These are phyloP conservation scores for Oncorhynchus masou DNA, from an alignment of 2,113 vertebrate species.

Conservation along the genomic window DNA sequence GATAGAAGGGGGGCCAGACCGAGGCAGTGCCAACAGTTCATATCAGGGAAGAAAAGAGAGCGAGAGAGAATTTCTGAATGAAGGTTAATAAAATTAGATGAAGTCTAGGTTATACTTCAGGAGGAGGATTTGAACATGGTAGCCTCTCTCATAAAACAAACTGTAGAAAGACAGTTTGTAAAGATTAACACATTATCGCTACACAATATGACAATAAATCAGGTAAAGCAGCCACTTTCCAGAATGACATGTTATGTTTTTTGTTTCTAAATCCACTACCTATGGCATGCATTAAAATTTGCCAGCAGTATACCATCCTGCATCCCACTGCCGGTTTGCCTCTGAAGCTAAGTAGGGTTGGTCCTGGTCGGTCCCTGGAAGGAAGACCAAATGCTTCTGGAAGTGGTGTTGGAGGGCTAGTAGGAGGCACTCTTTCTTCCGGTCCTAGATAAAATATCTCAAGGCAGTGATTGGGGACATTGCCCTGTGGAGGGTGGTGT, in stretches of 20 bases:
- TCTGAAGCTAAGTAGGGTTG: too few relatives aligned
- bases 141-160: not conserved
- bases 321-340: too few relatives aligned
- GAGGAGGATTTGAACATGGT: too few relatives aligned
- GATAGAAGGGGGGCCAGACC: not conserved
- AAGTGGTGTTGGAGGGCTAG: too few relatives aligned
- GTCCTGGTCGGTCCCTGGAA: too few relatives aligned
- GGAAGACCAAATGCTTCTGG: too few relatives aligned
- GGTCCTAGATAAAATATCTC: too few relatives aligned
- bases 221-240: not conserved
- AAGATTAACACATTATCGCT: not conserved
- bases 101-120: not conserved
- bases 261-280: not conserved
- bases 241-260: not conserved
- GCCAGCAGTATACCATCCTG: too few relatives aligned
- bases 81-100: not conserved
- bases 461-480: too few relatives aligned
- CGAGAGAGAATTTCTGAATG: not conserved
- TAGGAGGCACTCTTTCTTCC: too few relatives aligned
- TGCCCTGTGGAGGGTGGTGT: too few relatives aligned
- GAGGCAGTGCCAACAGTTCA: not conserved
- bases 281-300: too few relatives aligned
- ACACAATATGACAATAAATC: not conserved
- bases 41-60: not conserved
- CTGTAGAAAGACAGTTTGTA: not conserved